phyloP scores from a whole-genome alignment of 2,797 vertebrate genomes.

The Valencia hispanica region DNA sequence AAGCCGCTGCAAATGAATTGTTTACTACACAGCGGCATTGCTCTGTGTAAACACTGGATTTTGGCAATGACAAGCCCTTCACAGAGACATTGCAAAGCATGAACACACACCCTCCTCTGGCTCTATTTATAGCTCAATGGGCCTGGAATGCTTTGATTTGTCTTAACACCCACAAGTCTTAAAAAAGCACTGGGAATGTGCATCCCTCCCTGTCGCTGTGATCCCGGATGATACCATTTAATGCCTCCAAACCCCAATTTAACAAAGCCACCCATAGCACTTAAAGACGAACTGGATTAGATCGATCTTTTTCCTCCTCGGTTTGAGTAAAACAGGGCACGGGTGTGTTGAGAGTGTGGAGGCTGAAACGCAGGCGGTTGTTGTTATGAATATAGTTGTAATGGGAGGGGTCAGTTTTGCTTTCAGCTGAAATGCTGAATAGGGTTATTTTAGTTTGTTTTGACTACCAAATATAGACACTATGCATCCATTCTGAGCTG shows the following conservation, averaged over 20 bases:
- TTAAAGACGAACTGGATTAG: constrained; percentile 22
- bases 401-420: constrained; percentile 44
- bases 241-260: constrained; percentile 36
- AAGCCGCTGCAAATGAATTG: constrained; percentile 27
- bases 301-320: constrained; percentile 1
- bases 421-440: constrained; percentile 41
- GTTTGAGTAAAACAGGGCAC: not conserved
- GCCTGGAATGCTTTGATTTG: constrained; percentile 73
- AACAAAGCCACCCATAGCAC: constrained; percentile 25
- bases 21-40: constrained; percentile 57
- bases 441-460: constrained; percentile 48
- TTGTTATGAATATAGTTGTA: constrained; percentile 39
- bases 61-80: constrained; percentile 54
- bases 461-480: constrained; percentile 56
- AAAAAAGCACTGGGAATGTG: constrained; percentile 54
- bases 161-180: constrained; percentile 57
- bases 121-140: constrained; percentile 74
- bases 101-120: constrained; percentile 69
- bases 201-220: constrained; percentile 47
- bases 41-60: constrained; percentile 66
- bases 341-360: constrained; percentile 33
- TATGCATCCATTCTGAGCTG: constrained; percentile 39
- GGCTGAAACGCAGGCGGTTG: constrained; percentile 14
- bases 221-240: constrained; percentile 54
- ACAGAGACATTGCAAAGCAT: constrained; percentile 59